Evolutionary conservation across 2,113 vertebrate species (phyloP), one percentile per base, ranked within the genome.

Genomic region (Pedionomus torquatus): DNA sequence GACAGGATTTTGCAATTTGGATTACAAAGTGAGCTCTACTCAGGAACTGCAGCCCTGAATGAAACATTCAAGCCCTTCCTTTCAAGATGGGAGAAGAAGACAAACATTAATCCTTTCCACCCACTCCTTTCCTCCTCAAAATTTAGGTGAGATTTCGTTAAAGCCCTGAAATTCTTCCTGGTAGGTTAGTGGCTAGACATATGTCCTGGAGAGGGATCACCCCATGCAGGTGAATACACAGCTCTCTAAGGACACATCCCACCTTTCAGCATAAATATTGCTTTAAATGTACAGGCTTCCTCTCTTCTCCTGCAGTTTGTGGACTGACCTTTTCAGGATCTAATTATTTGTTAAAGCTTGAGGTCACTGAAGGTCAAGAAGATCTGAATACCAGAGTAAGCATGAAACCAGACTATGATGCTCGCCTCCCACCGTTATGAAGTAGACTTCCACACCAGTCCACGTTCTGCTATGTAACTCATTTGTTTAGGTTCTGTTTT

Each of bases 61-160:
- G 54, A 83, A 89, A 89, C 2, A 20, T 37, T 75, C 35, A 69
- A 79, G 2, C 13, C 13, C 10, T 91, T 81, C 26, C 30, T 77
- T 93, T 77, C 41, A 48, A 77, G 58, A 65, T 9, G 17, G 25
- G 6, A 89, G 33, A 76, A 84, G 48, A 41, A 7, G 9, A 64
- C 13, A 77, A 87, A 52, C 20, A 43, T 30, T 35, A 46, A 74
- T 65, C 74, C 60, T 18, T 74, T 87, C 18, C 5, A n/a, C 4
- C 3, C 12, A 3, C 4, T 54, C 13, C 17, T 14, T 46, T 55
- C 26, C 28, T 83, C 8, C 7, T 13, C 5, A 2, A 66, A 89
- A 75, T 2, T 9, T 11, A 17, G 11, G 21, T 0, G 10, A 83
- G 12, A 5, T 41, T 44, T 2, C 2, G 30, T 48, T 72, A 63